phyloP scores from a whole-genome alignment of 2,888 invertebrate species.

The Opisthograptis luteolata region DNA sequence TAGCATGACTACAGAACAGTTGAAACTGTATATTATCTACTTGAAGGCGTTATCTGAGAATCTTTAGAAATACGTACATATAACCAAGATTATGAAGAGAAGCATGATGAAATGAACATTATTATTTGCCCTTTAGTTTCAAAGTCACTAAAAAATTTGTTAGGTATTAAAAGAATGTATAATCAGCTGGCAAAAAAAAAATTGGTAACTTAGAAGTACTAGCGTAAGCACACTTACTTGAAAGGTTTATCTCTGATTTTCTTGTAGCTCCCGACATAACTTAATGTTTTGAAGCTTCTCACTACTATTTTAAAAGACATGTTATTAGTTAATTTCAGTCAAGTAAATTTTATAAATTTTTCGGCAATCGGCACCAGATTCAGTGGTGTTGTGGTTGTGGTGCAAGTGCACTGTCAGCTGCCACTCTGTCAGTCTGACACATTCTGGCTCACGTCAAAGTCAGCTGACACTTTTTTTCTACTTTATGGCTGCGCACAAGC shows the following conservation, averaged over 20 bases:
- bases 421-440: too few relatives aligned
- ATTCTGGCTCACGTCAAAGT: neutral
- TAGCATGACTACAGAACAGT: too few relatives aligned
- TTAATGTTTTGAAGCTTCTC: slow-evolving; percentile 65
- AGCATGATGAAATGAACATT: too few relatives aligned
- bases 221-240: slow-evolving; percentile 54
- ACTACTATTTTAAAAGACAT: slow-evolving; percentile 71
- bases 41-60: neutral
- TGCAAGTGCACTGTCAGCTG: too few relatives aligned
- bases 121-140: too few relatives aligned
- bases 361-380: neutral
- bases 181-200: neutral
- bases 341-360: slow-evolving; percentile 3
- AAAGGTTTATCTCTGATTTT: slow-evolving; percentile 65
- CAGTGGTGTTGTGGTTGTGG: too few relatives aligned
- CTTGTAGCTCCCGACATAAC: slow-evolving; percentile 71
- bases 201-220: neutral
- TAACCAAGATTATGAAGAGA: neutral
- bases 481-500: too few relatives aligned
- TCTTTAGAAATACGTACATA: neutral
- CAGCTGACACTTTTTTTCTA: neutral
- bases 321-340: slow-evolving; percentile 31
- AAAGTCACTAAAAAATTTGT: too few relatives aligned
- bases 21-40: neutral
- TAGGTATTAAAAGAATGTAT: neutral